phyloP scores from a whole-genome alignment of 2,888 invertebrate species.

The Caenorhabditis imperialis region DNA sequence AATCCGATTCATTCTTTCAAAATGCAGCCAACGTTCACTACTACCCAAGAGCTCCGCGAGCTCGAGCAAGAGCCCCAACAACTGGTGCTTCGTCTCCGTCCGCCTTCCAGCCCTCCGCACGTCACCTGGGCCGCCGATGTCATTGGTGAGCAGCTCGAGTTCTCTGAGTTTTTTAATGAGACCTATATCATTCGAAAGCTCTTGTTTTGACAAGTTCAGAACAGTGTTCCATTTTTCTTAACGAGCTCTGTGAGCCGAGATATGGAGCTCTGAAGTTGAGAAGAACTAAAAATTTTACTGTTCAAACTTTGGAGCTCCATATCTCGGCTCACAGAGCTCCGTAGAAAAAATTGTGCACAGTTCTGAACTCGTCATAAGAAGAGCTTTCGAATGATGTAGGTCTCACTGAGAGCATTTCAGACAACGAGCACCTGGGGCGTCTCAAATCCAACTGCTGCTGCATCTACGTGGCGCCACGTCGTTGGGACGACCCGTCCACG shows the following conservation, averaged over 20 bases:
- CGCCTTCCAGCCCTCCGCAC: slow-evolving; percentile 51
- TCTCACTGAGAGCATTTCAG: slow-evolving; percentile 74
- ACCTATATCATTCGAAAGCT: too few relatives aligned
- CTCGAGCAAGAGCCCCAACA: slow-evolving; percentile 18
- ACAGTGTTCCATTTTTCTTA: too few relatives aligned
- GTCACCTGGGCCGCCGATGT: slow-evolving; percentile 69
- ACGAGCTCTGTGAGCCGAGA: too few relatives aligned
- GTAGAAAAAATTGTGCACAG: too few relatives aligned
- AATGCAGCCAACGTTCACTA: slow-evolving; percentile 1
- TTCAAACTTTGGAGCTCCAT: too few relatives aligned
- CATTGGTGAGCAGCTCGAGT: slow-evolving; percentile 46
- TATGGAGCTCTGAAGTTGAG: too few relatives aligned
- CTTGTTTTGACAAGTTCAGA: too few relatives aligned
- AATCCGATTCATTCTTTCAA: neutral
- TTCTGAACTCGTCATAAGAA: too few relatives aligned
- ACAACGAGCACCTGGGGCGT: slow-evolving; percentile 84
- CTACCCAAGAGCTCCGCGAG: neutral
- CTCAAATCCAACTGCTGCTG: slow-evolving; percentile 78
- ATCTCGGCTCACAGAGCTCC: too few relatives aligned
- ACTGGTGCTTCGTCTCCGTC: slow-evolving; percentile 54
- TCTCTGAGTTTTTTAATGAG: too few relatives aligned
- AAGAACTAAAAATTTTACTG: too few relatives aligned
- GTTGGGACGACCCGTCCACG: slow-evolving; percentile 76
- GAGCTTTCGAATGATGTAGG: too few relatives aligned
- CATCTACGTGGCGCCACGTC: slow-evolving; percentile 77